Evolutionary conservation across 2,797 vertebrate species (phyloP).

Genomic region (Protosalanx chinensis): DNA sequence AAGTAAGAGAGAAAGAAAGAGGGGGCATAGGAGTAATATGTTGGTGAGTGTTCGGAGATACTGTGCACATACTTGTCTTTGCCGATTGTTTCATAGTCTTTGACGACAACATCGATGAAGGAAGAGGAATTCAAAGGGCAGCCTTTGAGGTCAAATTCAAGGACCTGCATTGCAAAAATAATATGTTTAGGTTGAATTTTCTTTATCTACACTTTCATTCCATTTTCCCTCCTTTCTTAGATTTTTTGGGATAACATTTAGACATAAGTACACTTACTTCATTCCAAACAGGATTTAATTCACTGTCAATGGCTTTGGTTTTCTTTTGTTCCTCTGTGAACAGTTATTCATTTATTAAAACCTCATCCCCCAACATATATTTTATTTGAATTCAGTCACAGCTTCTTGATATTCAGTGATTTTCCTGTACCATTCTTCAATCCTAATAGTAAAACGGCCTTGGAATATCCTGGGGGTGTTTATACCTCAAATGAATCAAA

Average conservation of each 20-base stretch:
- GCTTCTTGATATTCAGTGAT: too few relatives aligned
- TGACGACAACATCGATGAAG: constrained; percentile 83
- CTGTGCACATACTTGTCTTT: constrained; percentile 88
- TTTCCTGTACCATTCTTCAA: not conserved
- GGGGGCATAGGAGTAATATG: not conserved
- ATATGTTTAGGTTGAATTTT: not conserved
- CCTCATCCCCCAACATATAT: not conserved
- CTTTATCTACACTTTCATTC: not conserved
- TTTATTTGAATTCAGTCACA: too few relatives aligned
- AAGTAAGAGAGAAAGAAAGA: not conserved
- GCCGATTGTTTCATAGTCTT: constrained; percentile 96
- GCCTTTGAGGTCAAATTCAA: constrained; percentile 92
- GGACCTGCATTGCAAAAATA: constrained; percentile 69
- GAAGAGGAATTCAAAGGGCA: constrained; percentile 83
- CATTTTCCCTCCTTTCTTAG: not conserved
- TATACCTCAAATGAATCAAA: not conserved
- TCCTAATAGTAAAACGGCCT: not conserved
- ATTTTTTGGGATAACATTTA: not conserved
- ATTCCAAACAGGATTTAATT: constrained; percentile 93
- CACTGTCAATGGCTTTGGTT: constrained; percentile 88
- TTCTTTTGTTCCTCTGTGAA: constrained; percentile 94
- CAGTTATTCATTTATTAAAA: not conserved
- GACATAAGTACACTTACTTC: constrained; percentile 75
- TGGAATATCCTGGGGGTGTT: too few relatives aligned
- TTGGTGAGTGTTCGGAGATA: not conserved